Conservation (phyloP, 2,797 vertebrate genomes). For the Lophotriccus pileatus region DNA sequence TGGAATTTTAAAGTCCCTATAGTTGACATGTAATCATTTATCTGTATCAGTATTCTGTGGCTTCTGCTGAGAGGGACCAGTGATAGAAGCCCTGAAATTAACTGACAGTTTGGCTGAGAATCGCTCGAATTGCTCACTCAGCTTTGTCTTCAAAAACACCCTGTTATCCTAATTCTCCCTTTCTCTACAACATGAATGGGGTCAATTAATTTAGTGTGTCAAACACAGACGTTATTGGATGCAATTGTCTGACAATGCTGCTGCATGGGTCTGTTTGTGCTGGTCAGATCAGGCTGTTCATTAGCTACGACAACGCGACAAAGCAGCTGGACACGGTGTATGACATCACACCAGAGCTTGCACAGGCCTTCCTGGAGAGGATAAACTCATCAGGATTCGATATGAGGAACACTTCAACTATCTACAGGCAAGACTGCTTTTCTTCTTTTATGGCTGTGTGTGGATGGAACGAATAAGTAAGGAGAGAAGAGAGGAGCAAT, state of each 20-base stretch:
- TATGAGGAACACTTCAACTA: constrained; percentile 76
- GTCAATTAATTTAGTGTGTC: background rate
- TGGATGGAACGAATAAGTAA: background rate
- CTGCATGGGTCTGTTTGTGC: background rate
- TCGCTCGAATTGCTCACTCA: background rate
- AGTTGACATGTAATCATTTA: background rate
- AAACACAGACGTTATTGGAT: background rate
- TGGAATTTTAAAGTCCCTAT: background rate
- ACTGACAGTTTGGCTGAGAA: background rate
- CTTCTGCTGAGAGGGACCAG: background rate
- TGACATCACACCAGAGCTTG: constrained; percentile 75
- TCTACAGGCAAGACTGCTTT: constrained; percentile 74
- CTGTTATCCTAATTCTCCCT: background rate
- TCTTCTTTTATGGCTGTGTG: background rate
- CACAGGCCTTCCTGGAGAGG: constrained; percentile 76
- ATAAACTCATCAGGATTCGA: constrained; percentile 77
- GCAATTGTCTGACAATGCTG: background rate
- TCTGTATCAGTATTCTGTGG: background rate
- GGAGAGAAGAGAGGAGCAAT: background rate
- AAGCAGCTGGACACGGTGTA: constrained; percentile 82
- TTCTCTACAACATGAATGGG: background rate
- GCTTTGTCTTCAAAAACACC: background rate
- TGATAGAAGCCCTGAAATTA: background rate
- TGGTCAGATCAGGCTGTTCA: constrained; percentile 76
- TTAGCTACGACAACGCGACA: constrained; percentile 82